Base-by-base conservation (phyloP, 2,797 vertebrate species). In the Epinephelus malabaricus region DNA sequence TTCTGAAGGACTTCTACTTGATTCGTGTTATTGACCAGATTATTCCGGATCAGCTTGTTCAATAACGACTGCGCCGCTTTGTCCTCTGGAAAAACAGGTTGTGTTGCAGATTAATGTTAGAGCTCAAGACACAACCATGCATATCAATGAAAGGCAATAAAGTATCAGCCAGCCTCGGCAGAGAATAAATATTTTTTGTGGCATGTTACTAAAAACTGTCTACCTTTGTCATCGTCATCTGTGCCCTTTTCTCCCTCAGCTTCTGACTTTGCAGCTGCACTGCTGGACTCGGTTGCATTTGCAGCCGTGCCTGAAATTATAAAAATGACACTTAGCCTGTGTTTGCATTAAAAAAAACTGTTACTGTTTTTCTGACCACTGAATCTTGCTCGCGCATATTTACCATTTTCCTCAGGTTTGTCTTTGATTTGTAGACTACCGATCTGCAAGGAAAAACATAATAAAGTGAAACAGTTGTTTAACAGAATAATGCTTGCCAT, bases 1-100 rank as follows among this genome's bases (percentile, higher is more conserved):
- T 97, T 95, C 92, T 99, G 98, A 64, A 99, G 96, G 80, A 99
- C 98, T 92, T 99, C 98, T 83, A 99, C 98, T 86, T 99, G 97
- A 77, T 99, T 97, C 0, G 96, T 98, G 18, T 96, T 99, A 88
- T 97, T 97, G 0, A 99, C 98, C 46, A 99, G 92, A 94, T 99
- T 99, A 89, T 95, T 99, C 56, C 98, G 95, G 53, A 99, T 99
- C 54, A 99, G 90, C 83, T 99, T 99, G 91, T 99, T 99, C 69
- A 99, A 81, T 47, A 99, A 83, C 0, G 98, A 99, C 93, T 99
- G 97, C 17, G 98, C 96, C 0, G 98, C 98, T 93, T 96, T 97
- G 93, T 99, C 97, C 34, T 98, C 97, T 99, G 93, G 69, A 78
- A 65, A 17, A 76, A 74, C 30, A 73, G 38, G 17, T 5, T 5